phyloP scores from a whole-genome alignment of 2,113 vertebrate genomes.

The Hymenochirus boettgeri region DNA sequence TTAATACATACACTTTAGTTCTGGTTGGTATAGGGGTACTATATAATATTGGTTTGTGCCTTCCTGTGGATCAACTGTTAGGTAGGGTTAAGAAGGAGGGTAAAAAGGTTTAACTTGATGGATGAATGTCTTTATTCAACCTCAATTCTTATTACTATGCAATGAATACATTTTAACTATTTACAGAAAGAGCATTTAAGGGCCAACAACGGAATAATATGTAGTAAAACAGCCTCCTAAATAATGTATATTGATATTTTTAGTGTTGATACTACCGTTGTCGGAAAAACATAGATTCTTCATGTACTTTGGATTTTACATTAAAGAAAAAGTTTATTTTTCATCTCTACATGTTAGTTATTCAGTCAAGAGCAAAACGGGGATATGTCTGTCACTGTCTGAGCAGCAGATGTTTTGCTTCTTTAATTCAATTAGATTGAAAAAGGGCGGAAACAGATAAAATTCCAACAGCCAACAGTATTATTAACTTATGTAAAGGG shows the following conservation, averaged over 20 bases:
- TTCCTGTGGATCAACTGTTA: too few relatives aligned
- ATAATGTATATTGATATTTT: conserved; percentile 33
- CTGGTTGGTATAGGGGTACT: too few relatives aligned
- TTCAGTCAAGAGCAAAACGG: conserved; percentile 1
- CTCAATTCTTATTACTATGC: too few relatives aligned
- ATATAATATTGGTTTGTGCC: too few relatives aligned
- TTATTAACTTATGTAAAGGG: too few relatives aligned
- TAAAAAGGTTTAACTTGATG: too few relatives aligned
- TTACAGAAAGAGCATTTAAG: too few relatives aligned
- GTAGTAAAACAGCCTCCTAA: conserved; percentile 18
- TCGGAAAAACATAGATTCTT: conserved; percentile 14
- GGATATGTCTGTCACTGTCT: conserved; percentile 14
- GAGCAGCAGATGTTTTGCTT: conserved; percentile 18
- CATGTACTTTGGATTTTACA: conserved; percentile 8
- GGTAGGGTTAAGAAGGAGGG: too few relatives aligned
- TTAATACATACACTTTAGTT: too few relatives aligned
- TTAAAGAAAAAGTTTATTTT: conserved; percentile 31
- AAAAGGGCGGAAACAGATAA: not conserved
- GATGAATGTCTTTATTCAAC: too few relatives aligned
- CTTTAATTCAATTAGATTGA: not conserved
- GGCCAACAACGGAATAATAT: conserved; percentile 9
- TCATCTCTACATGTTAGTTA: not conserved
- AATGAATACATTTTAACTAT: too few relatives aligned
- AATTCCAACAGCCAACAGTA: too few relatives aligned
- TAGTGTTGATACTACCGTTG: conserved; percentile 17